Base-by-base conservation (phyloP, 1,140 invertebrate genomes). In the Nasonia giraulti region DNA sequence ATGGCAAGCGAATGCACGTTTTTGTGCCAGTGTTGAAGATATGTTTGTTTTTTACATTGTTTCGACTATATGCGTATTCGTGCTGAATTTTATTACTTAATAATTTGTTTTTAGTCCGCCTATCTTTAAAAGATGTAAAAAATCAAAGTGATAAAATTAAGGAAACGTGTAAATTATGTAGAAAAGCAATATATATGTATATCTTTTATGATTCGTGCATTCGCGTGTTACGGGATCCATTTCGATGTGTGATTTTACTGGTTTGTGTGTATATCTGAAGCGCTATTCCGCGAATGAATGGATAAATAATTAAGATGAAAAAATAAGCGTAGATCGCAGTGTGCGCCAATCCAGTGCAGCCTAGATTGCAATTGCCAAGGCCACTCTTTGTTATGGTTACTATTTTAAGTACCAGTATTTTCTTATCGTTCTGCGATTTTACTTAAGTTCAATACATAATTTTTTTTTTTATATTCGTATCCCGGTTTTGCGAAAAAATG, bases 351-450 rank as follows among this genome's bases (percentile, higher is more conserved):
- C 44, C 55, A 83, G 55, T 86, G 85, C 69, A 75, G 73, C 33
- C 20, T 73, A 86, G 14, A 86, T 27, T 86, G 80, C 76, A 77
- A 79, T 86, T 82, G 85, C 66, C 80, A 83, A 80, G 85, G 85
- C 68, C 85, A 82, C 76, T 77, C 17, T 82, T 84, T 85, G 73
- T 86, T 85, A 87, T 80, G 80, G 80, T 86, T 85, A 85, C 80
- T 85, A 84, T 79, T 85, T 66, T 82, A 88, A 89, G 88, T 87
- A 91, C 89, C 91, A 92, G 91, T 92, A 92, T 92, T 92, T 91
- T 88, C 81, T 86, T 90, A 91, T 89, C 85, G 86, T 90, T 91
- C 88, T 90, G 87, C 88, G 89, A 85, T 90, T 87, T 88, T 91
- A 91, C 90, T 92, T 91, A 91, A 92, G 86, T 88, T 88, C 88